Evolutionary conservation across 2,113 vertebrate genomes (phyloP), one percentile per base, ranked within the genome.

Genomic region (Podilymbus podiceps): DNA sequence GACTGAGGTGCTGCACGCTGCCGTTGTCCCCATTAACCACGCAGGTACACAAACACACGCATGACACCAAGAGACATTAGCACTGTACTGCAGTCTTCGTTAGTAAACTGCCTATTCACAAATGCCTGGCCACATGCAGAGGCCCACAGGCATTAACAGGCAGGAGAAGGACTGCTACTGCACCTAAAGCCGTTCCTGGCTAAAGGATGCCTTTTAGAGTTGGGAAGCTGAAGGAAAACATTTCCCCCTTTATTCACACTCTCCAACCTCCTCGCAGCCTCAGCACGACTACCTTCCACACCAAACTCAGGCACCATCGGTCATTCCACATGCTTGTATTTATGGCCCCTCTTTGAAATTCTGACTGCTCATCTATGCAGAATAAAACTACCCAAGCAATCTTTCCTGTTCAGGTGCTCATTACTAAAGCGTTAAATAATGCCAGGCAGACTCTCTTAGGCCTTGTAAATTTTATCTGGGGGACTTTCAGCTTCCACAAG

Each of bases 311-410:
- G 47, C 42, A 58, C n/a, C 15, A 9, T 12, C 7, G 9, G 22
- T 66, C 76, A 40, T 46, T 95, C 85, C 2, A 8, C 44, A 35
- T 47, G 73, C n/a, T 85, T 44, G 1, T 95, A 88, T 97, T 97
- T 97, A 97, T 86, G 91, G 83, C 46, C n/a, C 64, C 81, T 81
- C 56, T 94, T 96, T 88, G 92, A 90, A 91, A 89, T 85, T 94
- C 81, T 31, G 31, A 79, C 89, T 87, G 87, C 80, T 97, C 74
- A 55, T 94, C 95, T 94, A 35, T 72, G 95, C 85, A 87, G 87
- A 95, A 94, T 88, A 64, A 81, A 97, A 93, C 81, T 83, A 93
- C 81, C 93, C 33, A 50, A 93, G 89, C 79, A 75, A 24, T 92
- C 77, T 89, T 91, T 72, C 91, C 95, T 55, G 55, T 67, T 94